Conservation (phyloP, 2,888 invertebrate species). For the Camponotus fellah region DNA sequence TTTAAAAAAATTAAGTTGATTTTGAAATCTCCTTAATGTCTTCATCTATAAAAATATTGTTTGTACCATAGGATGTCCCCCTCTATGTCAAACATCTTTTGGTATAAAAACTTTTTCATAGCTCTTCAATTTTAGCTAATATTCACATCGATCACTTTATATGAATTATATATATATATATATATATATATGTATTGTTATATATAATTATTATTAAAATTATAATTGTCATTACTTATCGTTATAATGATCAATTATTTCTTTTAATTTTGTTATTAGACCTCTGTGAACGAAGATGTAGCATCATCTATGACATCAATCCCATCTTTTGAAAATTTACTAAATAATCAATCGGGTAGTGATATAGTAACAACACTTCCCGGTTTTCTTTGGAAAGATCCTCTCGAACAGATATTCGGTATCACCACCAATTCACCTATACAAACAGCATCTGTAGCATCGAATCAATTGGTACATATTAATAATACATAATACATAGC, state of each 20-base stretch:
- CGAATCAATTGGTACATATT: conserved; percentile 80
- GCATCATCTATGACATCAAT: conserved; percentile 65
- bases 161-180: too few species aligned
- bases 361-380: conserved; percentile 79
- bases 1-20: too few species aligned
- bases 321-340: conserved; percentile 77
- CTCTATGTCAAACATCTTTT: too few species aligned
- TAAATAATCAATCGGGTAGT: conserved; percentile 69
- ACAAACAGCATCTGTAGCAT: conserved; percentile 82
- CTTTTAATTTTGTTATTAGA: conserved; percentile 69
- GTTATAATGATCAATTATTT: background rate
- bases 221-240: background rate
- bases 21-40: too few species aligned
- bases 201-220: background rate
- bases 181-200: background rate
- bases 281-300: conserved; percentile 75
- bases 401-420: conserved; percentile 84
- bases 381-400: conserved; percentile 84
- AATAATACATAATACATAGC: background rate
- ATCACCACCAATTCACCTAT: conserved; percentile 82
- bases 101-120: too few species aligned
- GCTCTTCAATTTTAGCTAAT: too few species aligned
- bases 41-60: too few species aligned
- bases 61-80: too few species aligned
- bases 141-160: too few species aligned